A percentile compares a stretch with the other conserved stretches of the same genome.
These are phyloP conservation scores for Drosophila formosana DNA, from an alignment of 2,888 invertebrate genomes.

Conservation along the genomic window DNA sequence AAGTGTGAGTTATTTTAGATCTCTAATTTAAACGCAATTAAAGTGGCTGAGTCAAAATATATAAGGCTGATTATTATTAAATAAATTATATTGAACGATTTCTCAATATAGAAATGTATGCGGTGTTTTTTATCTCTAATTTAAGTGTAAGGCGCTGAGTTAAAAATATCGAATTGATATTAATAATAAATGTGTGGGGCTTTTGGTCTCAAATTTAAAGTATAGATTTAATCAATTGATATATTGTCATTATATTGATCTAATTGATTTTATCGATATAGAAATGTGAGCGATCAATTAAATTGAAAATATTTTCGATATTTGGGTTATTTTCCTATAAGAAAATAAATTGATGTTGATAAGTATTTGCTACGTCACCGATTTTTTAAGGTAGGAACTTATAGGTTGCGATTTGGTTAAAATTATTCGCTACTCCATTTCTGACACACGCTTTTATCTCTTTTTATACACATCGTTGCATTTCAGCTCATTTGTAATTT, in stretches of 20 bases:
- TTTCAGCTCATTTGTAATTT: constrained; percentile 50
- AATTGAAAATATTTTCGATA: not conserved
- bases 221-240: too few species aligned
- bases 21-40: constrained; percentile 18
- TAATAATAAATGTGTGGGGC: too few species aligned
- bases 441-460: constrained; percentile 38
- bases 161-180: too few species aligned
- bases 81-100: too few species aligned
- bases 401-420: constrained; percentile 29
- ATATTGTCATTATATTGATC: too few species aligned
- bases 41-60: not conserved
- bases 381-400: constrained; percentile 58
- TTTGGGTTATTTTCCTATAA: not conserved
- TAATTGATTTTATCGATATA: too few species aligned
- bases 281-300: not conserved
- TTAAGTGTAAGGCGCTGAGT: too few species aligned
- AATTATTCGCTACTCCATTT: constrained; percentile 3
- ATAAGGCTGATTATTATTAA: too few species aligned
- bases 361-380: constrained; percentile 11
- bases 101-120: too few species aligned
- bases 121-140: too few species aligned
- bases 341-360: not conserved
- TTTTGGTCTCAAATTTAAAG: too few species aligned
- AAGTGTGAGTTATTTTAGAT: constrained; percentile 1
- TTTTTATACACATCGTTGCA: constrained; percentile 1